Evolutionary conservation across 2,888 invertebrate genomes (phyloP), one percentile per base, ranked within the genome.

Genomic region (Cyclophora albipunctata): DNA sequence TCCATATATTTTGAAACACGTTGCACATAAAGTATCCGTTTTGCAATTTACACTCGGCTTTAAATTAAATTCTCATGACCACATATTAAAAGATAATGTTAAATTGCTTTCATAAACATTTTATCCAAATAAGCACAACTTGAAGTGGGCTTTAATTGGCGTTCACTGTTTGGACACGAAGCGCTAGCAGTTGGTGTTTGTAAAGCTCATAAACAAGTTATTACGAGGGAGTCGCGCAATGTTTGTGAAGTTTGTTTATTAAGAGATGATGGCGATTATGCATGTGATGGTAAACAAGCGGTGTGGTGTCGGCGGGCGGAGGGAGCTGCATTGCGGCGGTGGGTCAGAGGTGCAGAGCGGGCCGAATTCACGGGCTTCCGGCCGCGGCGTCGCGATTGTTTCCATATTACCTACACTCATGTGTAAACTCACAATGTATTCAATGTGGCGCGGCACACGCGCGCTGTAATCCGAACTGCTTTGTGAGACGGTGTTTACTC

Each of bases 301-400:
- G 76, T 70, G 78, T 81, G 78, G 81, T 81, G 81, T 76, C 65
- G 67, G 71, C 69, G 60, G 64, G 69, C 64, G 66, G 71, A 67
- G 58, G 65, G 68, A 64, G 70, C 78, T 81, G 84, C 84, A 85
- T 69, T 85, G 85, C 84, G 81, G 54, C 45, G 67, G 59, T 64
- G 70, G 77, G 75, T 77, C 75, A 71, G 67, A 75, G 78, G 79
- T 81, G 79, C 81, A 82, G 69, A 81, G 80, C 72, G 69, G 46
- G 53, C 51, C 46, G 51, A 58, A 52, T 54, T 53, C 50, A 53
- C 40, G 42, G 35, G 5, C 37, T 50, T 45, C 48, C 34, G 46
- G 7, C 45, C 49, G 20, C 20, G 20, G 7, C 5, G 60, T 68
- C 69, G 59, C 70, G 67, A 73, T 67, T 48, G 48, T 50, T 50